A percentile compares a stretch with the other conserved stretches of the same genome.
These are phyloP conservation scores for Nothobranchius kuhntae DNA, from an alignment of 2,113 vertebrate genomes.

Conservation along the genomic window DNA sequence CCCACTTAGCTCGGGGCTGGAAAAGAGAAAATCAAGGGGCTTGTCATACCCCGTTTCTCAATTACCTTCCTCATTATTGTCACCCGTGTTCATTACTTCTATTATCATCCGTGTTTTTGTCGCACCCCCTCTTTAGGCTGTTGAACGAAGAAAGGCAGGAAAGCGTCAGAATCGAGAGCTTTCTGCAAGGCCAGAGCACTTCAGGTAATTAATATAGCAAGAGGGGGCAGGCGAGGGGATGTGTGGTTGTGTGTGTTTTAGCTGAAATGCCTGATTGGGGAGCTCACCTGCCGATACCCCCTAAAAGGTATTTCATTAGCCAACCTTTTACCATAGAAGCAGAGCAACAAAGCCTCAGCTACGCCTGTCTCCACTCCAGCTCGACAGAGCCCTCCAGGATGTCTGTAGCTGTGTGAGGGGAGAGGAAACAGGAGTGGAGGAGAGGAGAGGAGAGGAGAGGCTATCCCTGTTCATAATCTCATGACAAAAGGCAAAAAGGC, in stretches of 20 bases:
- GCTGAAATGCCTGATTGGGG: slow-evolving; percentile 75
- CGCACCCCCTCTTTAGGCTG: slow-evolving; percentile 58
- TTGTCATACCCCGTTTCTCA: slow-evolving; percentile 64
- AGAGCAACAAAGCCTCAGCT: slow-evolving; percentile 86
- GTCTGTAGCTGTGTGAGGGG: slow-evolving; percentile 59
- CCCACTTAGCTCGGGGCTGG: slow-evolving; percentile 60
- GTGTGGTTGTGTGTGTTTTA: slow-evolving; percentile 65
- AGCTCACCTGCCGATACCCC: slow-evolving; percentile 92
- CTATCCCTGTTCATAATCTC: slow-evolving; percentile 98
- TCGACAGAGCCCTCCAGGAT: slow-evolving; percentile 86
- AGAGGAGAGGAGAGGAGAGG: slow-evolving; percentile 73
- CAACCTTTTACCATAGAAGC: slow-evolving; percentile 86
- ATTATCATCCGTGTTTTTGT: slow-evolving; percentile 68
- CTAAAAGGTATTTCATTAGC: slow-evolving; percentile 92
- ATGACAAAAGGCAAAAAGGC: slow-evolving; percentile 99
- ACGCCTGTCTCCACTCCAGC: slow-evolving; percentile 91
- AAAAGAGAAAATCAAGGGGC: slow-evolving; percentile 51
- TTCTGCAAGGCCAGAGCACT: slow-evolving; percentile 81
- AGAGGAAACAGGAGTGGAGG: slow-evolving; percentile 57
- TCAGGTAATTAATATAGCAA: slow-evolving; percentile 91
- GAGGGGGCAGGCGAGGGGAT: slow-evolving; percentile 86
- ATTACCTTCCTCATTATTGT: slow-evolving; percentile 75
- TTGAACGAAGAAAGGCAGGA: slow-evolving; percentile 55
- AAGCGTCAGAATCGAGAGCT: slow-evolving; percentile 76
- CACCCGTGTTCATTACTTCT: slow-evolving; percentile 65